A percentile compares a stretch with the other conserved stretches of the same genome.
Conservation (phyloP, 1,140 invertebrate genomes). For the Bursaphelenchus mucronatus region DNA sequence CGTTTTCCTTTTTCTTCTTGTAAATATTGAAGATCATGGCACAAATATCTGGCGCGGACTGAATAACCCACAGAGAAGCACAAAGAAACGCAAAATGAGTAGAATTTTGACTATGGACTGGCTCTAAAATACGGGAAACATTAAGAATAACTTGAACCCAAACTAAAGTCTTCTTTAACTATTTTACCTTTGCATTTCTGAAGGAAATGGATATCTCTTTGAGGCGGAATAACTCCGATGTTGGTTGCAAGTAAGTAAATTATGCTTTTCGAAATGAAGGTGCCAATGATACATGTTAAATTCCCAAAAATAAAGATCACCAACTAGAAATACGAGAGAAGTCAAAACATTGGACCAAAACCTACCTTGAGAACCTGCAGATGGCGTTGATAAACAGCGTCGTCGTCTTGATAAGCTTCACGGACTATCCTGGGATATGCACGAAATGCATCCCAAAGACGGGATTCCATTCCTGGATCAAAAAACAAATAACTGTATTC, state of each 20-base stretch:
- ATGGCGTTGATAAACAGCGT: too few species aligned
- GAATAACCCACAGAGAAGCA: constrained; percentile 36
- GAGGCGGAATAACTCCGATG: constrained; percentile 17
- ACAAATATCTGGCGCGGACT: constrained; percentile 35
- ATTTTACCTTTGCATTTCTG: constrained; percentile 21
- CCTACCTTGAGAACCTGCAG: too few species aligned
- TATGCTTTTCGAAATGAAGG: constrained; percentile 27
- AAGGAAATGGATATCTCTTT: constrained; percentile 16
- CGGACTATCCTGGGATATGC: too few species aligned
- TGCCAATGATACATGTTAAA: constrained; percentile 26
- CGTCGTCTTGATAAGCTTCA: too few species aligned
- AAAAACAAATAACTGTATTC: neutral
- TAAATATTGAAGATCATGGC: constrained; percentile 33
- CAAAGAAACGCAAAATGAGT: constrained; percentile 25
- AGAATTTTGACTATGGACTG: constrained; percentile 21
- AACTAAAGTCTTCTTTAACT: constrained; percentile 12
- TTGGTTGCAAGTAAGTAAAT: constrained; percentile 32
- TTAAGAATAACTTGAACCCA: neutral
- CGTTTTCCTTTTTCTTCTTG: constrained; percentile 5
- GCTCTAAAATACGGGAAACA: constrained; percentile 25
- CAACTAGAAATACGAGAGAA: constrained; percentile 16
- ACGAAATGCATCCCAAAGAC: constrained; percentile 27
- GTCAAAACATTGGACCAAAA: too few species aligned
- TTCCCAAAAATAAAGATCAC: constrained; percentile 24
- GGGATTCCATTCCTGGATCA: constrained; percentile 1